Conservation (phyloP, 2,113 vertebrate species). For the Leptobrachium ailaonicum region DNA sequence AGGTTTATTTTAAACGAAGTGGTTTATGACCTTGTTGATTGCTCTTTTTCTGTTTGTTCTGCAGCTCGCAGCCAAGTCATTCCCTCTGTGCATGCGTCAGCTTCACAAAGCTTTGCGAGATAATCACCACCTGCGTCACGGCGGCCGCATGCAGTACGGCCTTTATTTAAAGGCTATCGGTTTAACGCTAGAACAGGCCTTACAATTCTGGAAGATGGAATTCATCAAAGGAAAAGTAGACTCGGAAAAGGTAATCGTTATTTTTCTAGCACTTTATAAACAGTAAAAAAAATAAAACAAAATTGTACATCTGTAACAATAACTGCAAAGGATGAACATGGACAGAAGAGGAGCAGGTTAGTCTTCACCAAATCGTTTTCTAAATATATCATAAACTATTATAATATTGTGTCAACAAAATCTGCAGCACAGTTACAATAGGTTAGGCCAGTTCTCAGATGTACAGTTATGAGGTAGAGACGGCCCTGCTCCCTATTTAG, state of each 20-base stretch:
- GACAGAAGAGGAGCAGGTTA: no score
- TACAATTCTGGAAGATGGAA: conserved; percentile 95
- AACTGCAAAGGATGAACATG: no score
- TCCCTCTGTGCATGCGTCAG: conserved; percentile 92
- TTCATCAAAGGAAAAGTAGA: conserved; percentile 92
- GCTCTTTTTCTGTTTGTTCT: conserved; percentile 13
- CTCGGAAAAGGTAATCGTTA: conserved; percentile 84
- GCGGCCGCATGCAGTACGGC: conserved; percentile 94
- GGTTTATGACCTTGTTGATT: not conserved
- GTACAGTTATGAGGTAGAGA: no score
- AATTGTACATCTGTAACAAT: no score
- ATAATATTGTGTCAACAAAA: no score
- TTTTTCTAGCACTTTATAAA: no score
- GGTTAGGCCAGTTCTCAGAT: no score
- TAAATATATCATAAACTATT: no score
- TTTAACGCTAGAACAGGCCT: conserved; percentile 88
- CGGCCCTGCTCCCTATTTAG: no score
- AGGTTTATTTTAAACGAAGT: not conserved
- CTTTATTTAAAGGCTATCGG: conserved; percentile 96
- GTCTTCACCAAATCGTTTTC: no score
- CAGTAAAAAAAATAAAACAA: no score
- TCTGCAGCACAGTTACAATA: no score
- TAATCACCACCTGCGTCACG: conserved; percentile 90
- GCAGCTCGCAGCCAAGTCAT: conserved; percentile 87
- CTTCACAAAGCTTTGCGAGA: conserved; percentile 85